Percentiles rank a stretch among this genome's conserved stretches.
Evolutionary conservation across 2,113 vertebrate genomes (phyloP).

Genomic region (Callocephalon fimbriatum): DNA sequence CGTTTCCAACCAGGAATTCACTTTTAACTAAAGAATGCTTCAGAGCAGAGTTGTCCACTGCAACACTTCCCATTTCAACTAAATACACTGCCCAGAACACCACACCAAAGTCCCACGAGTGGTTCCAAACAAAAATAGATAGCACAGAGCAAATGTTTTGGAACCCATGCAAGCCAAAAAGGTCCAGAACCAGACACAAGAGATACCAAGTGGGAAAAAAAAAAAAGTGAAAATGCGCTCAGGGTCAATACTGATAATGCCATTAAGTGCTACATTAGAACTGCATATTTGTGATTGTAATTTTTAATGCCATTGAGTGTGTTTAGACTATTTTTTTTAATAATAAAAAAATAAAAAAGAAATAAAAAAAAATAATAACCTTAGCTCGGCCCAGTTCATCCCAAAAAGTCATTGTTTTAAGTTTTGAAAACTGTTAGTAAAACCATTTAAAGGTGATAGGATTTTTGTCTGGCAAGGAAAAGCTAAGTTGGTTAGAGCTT

Average conservation of each 20-base stretch:
- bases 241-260: conserved; percentile 80
- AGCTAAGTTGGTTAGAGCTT: conserved; percentile 79
- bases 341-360: not conserved
- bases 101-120: conserved; percentile 82
- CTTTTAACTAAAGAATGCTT: conserved; percentile 78
- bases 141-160: conserved; percentile 80
- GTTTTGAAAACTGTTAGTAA: conserved; percentile 85
- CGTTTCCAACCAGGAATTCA: conserved; percentile 80
- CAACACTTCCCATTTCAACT: conserved; percentile 79
- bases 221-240: conserved; percentile 79
- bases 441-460: conserved; percentile 88
- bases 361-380: conserved; percentile 61
- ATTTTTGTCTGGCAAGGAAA: conserved; percentile 77
- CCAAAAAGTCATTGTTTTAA: conserved; percentile 80
- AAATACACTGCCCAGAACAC: conserved; percentile 81
- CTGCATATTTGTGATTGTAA: conserved; percentile 78
- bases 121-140: conserved; percentile 74
- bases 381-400: conserved; percentile 83
- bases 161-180: conserved; percentile 84
- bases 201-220: conserved; percentile 75
- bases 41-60: conserved; percentile 83
- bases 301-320: conserved; percentile 78
- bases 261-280: conserved; percentile 84
- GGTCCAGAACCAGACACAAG: conserved; percentile 76
- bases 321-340: conserved; percentile 72